A percentile compares a stretch with the other conserved stretches of the same genome.
Conservation (phyloP, 2,797 vertebrate genomes). For the Emys orbicularis region DNA sequence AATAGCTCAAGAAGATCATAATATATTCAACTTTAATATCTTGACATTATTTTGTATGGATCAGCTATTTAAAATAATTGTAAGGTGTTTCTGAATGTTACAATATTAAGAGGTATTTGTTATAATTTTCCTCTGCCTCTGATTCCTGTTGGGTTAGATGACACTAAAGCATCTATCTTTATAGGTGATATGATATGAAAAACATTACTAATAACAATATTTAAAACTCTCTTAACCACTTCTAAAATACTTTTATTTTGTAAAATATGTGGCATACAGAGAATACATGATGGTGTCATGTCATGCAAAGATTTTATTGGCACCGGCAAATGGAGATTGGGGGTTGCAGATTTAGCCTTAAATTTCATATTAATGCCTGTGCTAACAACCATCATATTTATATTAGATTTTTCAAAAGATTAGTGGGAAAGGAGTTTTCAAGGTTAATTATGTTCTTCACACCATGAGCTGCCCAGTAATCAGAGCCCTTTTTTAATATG, state of each 20-base stretch:
- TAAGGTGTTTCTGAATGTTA: background rate
- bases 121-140: background rate
- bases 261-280: background rate
- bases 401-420: background rate
- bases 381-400: slow-evolving; percentile 23
- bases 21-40: background rate
- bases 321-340: background rate
- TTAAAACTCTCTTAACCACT: background rate
- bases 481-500: background rate
- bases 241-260: background rate
- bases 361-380: slow-evolving; percentile 10
- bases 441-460: background rate
- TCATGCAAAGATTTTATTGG: background rate
- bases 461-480: slow-evolving; percentile 17
- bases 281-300: background rate
- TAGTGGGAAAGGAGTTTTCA: background rate
- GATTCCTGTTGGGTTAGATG: background rate
- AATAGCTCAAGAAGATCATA: background rate
- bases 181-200: background rate
- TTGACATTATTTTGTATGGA: background rate
- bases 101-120: background rate
- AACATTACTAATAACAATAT: background rate
- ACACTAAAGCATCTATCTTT: background rate
- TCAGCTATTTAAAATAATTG: background rate
- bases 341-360: background rate